Evolutionary conservation across 1,140 invertebrate genomes (phyloP), one percentile per base, ranked within the genome.

Genomic region (Pararge aegeria): DNA sequence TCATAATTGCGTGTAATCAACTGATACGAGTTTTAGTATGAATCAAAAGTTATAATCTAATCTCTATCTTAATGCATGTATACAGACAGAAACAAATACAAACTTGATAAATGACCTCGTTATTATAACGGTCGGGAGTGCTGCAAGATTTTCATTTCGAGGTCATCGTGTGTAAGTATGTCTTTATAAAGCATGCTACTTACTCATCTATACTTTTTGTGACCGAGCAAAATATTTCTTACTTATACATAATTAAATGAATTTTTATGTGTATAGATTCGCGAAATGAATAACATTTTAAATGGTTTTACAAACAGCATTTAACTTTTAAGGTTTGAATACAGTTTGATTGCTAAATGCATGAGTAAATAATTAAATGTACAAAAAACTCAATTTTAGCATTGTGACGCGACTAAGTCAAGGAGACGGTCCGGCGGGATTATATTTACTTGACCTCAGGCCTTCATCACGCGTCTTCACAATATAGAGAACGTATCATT

Each of bases 71-170:
- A 74, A 79, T 79, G 73, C 66, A 66, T 55, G 56, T 68, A 53
- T 68, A 76, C 70, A 72, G 66, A 78, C 67, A 82, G 80, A 89
- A 87, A 87, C 81, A 84, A 87, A 87, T 81, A 83, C 76, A 78
- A 71, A 75, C 67, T 83, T 89, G 80, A 89, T 89, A 82, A 83
- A 89, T 86, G 86, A 82, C 81, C 83, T 85, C 86, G 83, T 86
- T 89, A 89, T 76, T 80, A 73, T 86, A 89, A 89, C 86, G 83
- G 86, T 86, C 65, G 78, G 66, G 68, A 79, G 68, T 73, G 71
- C 70, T 82, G 76, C 80, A 81, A 83, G 79, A 81, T 83, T 85
- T 82, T 84, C 75, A 79, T 88, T 87, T 89, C 75, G 80, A 84
- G 86, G 86, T 80, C 86, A 78, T 70, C 62, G 64, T 74, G 69